Base-by-base conservation (phyloP, 2,888 invertebrate genomes). In the Azorinus chamasolen region DNA sequence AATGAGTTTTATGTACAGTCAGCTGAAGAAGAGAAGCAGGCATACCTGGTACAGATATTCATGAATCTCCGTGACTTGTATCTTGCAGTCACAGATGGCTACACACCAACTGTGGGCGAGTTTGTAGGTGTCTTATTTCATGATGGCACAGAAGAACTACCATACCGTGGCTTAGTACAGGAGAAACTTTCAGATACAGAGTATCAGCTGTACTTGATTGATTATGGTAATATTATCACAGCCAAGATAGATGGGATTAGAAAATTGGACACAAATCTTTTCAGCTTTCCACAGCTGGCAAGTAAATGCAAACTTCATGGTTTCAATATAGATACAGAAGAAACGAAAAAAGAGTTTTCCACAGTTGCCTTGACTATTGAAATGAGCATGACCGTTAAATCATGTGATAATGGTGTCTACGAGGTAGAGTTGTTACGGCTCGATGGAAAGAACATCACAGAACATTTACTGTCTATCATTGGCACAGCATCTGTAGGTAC, bases 181-280 rank as follows among this genome's bases (percentile, higher is more conserved):
- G 83, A 83, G 20, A 64, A 75, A 6, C 59, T 83, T 5, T 69
- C 74, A 8, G 81, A 68, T 5, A 32, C 72, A 2, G 65, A 61
- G n/a, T 83, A 73, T 18, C 75, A 75, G 32, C 87, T 91, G 1
- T 83, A 80, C 45, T 92, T 88, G 73, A 84, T 92, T 41, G 92
- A 92, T 68, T 92, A 89, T 84, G 92, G 92, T 1, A 91, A 91
- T 55, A 65, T 51, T n/a, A 88, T 85, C 37, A 57, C 55, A 0
- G 75, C 84, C 51, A 43, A 58, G 8, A 54, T 73, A 41, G 54
- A 65, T 18, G 73, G 72, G 51, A 65, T 89, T 1, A 74, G 79
- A 5, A 65, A 78, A 45, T 32, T 87, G 6, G 72, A 73, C 39
- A 54, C 69, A 0, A 55, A 68, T 37, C 80, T 83, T 46, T 32